Evolutionary conservation across 30 jellyfish, hydroid and myxozoan genomes (phyloP), one percentile per base, ranked within the genome.

Genomic region (Mastigias papua): DNA sequence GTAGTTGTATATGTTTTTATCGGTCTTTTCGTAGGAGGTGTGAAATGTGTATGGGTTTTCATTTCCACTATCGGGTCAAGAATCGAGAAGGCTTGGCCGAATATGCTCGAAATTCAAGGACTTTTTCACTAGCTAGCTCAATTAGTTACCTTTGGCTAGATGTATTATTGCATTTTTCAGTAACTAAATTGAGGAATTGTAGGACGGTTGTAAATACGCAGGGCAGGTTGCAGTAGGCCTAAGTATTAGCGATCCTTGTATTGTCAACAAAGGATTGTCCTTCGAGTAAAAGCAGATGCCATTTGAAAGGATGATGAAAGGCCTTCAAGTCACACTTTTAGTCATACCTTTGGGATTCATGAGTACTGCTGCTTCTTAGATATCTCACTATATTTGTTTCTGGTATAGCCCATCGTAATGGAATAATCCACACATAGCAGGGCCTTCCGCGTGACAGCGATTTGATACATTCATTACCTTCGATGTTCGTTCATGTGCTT

Each of bases 231-330:
- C 54, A 42, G 8, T 63, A n/a, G 74, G 74, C 74, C 74, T 63
- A 63, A 63, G 26, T 63, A 5, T 63, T 63, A 4, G 74, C 74
- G 48, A 10, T 63, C 74, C 74, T 5, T 26, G 26, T 19, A 63
- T 63, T 27, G 74, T 63, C 35, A 63, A 63, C 74, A 63, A 63
- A 63, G 74, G 74, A 3, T n/a, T 58, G 11, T 17, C 70, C 70
- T 58, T 58, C 21, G 70, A 58, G 70, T 28, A 63, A 63, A 63
- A 63, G 74, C 74, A 63, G 74, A 63, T 63, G 74, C 74, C 42
- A 17, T 16, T 25, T 63, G 32, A 63, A 27, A 15, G 74, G 42
- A 25, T 22, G 46, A 63, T 4, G 13, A n/a, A 3, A 27, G 32
- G 32, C 26, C 23, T 63, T 63, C 42, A 3, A 1, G 74, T 54